Evolutionary conservation across 2,797 vertebrate species (phyloP).

Genomic region (Coluber constrictor): DNA sequence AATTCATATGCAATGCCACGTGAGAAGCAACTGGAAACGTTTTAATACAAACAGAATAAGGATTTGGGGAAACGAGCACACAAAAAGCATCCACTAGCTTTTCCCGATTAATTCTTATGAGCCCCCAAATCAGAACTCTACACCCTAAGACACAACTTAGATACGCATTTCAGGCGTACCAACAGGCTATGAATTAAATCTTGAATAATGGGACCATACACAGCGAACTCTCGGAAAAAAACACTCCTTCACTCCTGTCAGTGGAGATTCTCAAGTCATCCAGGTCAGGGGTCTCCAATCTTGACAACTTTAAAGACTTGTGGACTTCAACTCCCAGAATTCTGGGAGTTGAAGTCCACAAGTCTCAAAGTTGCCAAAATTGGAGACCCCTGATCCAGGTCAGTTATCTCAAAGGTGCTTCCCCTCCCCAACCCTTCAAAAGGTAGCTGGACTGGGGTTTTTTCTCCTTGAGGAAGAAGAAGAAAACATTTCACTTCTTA

Average conservation of each 20-base stretch:
- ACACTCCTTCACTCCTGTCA: no score
- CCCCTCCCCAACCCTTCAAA: fast-evolving
- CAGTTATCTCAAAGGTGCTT: no score
- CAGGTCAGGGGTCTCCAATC: no score
- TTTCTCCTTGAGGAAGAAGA: neutral
- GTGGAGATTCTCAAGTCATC: no score
- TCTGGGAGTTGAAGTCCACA: no score
- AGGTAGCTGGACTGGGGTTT: neutral
- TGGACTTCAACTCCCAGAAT: no score
- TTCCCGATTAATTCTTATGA: neutral
- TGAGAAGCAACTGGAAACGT: neutral
- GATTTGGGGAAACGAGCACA: neutral
- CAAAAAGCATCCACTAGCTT: neutral
- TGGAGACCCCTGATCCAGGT: no score
- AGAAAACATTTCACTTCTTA: neutral
- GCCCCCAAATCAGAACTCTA: neutral
- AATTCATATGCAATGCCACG: neutral
- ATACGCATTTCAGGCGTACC: neutral
- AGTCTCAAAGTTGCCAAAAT: no score
- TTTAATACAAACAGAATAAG: neutral
- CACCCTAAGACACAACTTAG: neutral
- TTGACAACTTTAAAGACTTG: no score
- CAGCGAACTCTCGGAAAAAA: neutral
- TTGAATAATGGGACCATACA: neutral
- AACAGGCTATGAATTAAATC: neutral